phyloP scores from a whole-genome alignment of 1,140 invertebrate genomes.

The Panonychus citri region DNA sequence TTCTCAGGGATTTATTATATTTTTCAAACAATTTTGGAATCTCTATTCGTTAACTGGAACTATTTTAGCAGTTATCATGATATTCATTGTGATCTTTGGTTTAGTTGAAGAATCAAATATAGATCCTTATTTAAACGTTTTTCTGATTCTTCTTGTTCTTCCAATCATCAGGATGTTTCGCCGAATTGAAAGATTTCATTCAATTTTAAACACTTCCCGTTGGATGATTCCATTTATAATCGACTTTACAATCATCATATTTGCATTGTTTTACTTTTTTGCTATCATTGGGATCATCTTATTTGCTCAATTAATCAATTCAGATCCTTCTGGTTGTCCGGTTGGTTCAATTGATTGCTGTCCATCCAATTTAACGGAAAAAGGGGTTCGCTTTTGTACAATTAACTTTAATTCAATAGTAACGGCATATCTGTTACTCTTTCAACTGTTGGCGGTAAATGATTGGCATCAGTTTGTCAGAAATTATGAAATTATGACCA shows the following conservation, averaged over 20 bases:
- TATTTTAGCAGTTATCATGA: slow-evolving; percentile 22
- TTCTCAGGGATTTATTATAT: slow-evolving; percentile 23
- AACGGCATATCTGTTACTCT: slow-evolving; percentile 27
- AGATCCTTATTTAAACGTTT: slow-evolving; percentile 20
- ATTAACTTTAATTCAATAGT: slow-evolving; percentile 31
- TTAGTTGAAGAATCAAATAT: background rate
- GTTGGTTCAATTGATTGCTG: background rate
- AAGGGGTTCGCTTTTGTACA: slow-evolving; percentile 25
- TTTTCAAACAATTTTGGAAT: slow-evolving; percentile 28
- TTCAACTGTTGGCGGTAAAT: slow-evolving; percentile 31
- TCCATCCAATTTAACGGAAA: slow-evolving; percentile 19
- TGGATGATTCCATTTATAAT: slow-evolving; percentile 28
- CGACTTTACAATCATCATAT: slow-evolving; percentile 29
- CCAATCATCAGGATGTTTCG: slow-evolving; percentile 28
- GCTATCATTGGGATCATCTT: slow-evolving; percentile 31
- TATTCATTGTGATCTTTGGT: background rate
- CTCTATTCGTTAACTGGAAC: slow-evolving; percentile 30
- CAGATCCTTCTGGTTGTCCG: slow-evolving; percentile 18
- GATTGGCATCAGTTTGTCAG: slow-evolving; percentile 27
- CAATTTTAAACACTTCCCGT: slow-evolving; percentile 27
- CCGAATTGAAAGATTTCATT: slow-evolving; percentile 26
- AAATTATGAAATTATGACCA: background rate
- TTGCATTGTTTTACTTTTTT: slow-evolving; percentile 31
- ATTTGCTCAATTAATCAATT: slow-evolving; percentile 22
- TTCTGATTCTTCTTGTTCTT: slow-evolving; percentile 27